Evolutionary conservation across 2,113 vertebrate genomes (phyloP), one percentile per base, ranked within the genome.

Genomic region (Salvelinus fontinalis): DNA sequence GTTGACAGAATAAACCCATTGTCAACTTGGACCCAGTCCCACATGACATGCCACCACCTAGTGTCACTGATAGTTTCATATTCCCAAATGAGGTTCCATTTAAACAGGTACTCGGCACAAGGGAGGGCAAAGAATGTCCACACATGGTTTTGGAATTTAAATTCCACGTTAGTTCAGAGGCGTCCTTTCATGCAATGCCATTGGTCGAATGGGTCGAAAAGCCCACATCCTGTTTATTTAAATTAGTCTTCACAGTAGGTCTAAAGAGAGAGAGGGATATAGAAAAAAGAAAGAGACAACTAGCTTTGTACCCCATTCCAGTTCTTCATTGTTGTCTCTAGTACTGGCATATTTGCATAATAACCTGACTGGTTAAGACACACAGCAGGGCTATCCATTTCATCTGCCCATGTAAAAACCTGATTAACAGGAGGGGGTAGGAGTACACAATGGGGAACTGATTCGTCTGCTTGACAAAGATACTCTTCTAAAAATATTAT

Each of bases 401-500:
- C 69, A 70, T 14, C 48, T 54, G 48, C 1, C 5, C 44, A 67
- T 2, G 18, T 62, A 73, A 2, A 44, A 60, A 39, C 29, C 71
- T 24, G 71, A 62, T 62, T 9, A 39, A 9, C 9, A 13, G 71
- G 70, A 24, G 27, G 5, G 48, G 20, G 73, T 7, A 0, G 3
- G 59, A 57, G 81, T 70, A 73, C 70, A 62, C 48, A 67, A 51
- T 59, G 27, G 13, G 75, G 64, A 81, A 75, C 72, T n/a, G 31
- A 66, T 77, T 20, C 4, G 70, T 27, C 29, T 14, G 26, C 26
- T 6, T 26, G 13, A 31, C 14, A 20, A 22, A 26, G 44, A 22
- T 62, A 31, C 69, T 57, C 7, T 39, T 75, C 70, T 69, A 84
- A 77, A 44, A 73, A 81, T 79, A 73, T 79, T 66, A 81, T 66